A percentile compares a stretch with the other conserved stretches of the same genome.
phyloP scores from a whole-genome alignment of 2,888 invertebrate genomes.

The Branchipolynoe longqiensis region DNA sequence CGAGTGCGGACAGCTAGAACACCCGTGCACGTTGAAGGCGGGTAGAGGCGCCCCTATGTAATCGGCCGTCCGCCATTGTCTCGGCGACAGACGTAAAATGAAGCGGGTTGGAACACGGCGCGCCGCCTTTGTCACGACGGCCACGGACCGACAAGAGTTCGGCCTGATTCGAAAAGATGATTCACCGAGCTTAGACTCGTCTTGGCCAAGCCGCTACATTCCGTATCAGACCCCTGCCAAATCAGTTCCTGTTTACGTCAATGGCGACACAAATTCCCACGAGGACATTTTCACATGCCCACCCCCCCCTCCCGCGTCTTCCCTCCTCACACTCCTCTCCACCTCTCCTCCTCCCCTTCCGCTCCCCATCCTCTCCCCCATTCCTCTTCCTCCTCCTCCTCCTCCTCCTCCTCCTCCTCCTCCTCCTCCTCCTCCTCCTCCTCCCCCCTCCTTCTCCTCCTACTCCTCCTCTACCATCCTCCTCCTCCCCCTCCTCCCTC shows the following conservation, averaged over 20 bases:
- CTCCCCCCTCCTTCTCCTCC: too few species aligned
- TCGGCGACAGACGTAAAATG: slow-evolving; percentile 38
- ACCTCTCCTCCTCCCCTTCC: not conserved
- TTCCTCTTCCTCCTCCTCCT: not conserved
- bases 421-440: too few species aligned
- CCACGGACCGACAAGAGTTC: not conserved
- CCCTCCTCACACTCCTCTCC: not conserved
- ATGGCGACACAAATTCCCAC: slow-evolving; percentile 45
- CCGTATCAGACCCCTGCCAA: slow-evolving; percentile 47
- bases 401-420: not conserved
- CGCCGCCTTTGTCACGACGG: slow-evolving; percentile 6
- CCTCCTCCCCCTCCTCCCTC: not conserved
- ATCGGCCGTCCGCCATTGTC: slow-evolving; percentile 33
- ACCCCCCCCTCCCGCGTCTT: not conserved
- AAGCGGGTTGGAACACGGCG: slow-evolving; percentile 24
- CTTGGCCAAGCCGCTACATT: slow-evolving; percentile 48
- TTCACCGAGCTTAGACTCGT: slow-evolving; percentile 39
- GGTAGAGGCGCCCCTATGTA: slow-evolving; percentile 24
- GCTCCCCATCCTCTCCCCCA: not conserved
- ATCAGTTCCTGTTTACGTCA: slow-evolving; percentile 57
- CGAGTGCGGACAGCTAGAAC: not conserved
- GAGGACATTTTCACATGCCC: slow-evolving; percentile 51
- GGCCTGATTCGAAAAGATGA: slow-evolving; percentile 48
- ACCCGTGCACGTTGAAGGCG: not conserved
- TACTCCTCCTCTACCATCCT: not conserved